Evolutionary conservation across 2,888 invertebrate genomes (phyloP).

Genomic region (Malthinus flaveolus): DNA sequence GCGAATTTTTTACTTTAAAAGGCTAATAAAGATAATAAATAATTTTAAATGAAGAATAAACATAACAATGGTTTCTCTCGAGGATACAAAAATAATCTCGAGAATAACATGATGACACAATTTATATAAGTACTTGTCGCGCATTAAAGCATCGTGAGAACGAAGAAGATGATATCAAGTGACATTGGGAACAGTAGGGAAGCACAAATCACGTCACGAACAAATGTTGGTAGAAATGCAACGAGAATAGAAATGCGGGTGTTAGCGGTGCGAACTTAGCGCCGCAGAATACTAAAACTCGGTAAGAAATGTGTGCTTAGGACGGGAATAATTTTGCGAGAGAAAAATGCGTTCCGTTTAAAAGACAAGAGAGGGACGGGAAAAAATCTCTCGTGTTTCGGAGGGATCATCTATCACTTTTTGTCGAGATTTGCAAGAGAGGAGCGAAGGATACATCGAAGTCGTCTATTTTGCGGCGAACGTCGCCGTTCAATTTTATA

Average conservation of each 20-base stretch:
- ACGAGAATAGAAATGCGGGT: constrained; percentile 53
- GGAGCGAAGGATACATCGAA: constrained; percentile 28
- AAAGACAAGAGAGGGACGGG: constrained; percentile 38
- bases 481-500: constrained; percentile 12
- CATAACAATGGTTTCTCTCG: constrained; percentile 24
- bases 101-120: constrained; percentile 51
- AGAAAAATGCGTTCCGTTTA: constrained; percentile 50
- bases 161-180: constrained; percentile 49
- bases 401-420: constrained; percentile 52
- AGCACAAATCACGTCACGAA: constrained; percentile 56
- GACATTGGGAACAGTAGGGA: constrained; percentile 48
- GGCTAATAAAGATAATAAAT: neutral
- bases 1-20: too few relatives aligned
- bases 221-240: constrained; percentile 54
- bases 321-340: constrained; percentile 50
- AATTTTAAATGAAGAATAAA: constrained; percentile 16
- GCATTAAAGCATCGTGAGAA: constrained; percentile 50
- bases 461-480: constrained; percentile 13
- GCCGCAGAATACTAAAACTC: constrained; percentile 50
- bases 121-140: constrained; percentile 52
- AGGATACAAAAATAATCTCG: constrained; percentile 47
- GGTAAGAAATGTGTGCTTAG: constrained; percentile 53
- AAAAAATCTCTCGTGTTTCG: constrained; percentile 47
- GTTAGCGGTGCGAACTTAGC: constrained; percentile 49
- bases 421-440: constrained; percentile 44